These are phyloP conservation scores for Hoplias malabaricus DNA, from an alignment of 2,113 vertebrate species.

Conservation along the genomic window DNA sequence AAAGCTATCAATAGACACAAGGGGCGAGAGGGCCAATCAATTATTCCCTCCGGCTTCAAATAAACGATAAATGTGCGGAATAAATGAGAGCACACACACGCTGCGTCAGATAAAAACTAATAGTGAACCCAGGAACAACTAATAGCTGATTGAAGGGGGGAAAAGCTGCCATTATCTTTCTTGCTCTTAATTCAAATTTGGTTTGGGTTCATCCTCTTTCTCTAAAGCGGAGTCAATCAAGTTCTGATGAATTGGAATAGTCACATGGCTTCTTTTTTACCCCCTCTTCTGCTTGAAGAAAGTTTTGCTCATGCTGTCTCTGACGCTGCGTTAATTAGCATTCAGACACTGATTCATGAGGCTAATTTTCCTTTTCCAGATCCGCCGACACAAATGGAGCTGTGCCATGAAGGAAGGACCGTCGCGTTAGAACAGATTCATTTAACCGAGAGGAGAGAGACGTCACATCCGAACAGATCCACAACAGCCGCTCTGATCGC, in stretches of 20 bases:
- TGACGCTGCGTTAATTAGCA: conserved; percentile 46
- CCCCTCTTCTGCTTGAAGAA: conserved; percentile 27
- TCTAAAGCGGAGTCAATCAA: conserved; percentile 49
- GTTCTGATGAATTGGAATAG: conserved; percentile 45
- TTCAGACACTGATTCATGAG: conserved; percentile 33
- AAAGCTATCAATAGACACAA: not conserved
- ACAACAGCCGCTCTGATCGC: conserved; percentile 8
- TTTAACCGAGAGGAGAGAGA: conserved; percentile 27
- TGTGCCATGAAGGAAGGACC: conserved; percentile 3
- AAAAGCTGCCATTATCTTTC: conserved; percentile 43
- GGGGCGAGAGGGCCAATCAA: conserved; percentile 1
- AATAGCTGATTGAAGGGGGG: conserved; percentile 27
- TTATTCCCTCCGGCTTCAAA: not conserved
- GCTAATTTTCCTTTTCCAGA: conserved; percentile 19
- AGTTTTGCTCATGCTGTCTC: conserved; percentile 41
- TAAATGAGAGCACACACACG: conserved; percentile 24
- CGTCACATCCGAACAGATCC: conserved; percentile 24
- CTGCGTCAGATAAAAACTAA: conserved; percentile 28
- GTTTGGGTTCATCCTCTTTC: conserved; percentile 43
- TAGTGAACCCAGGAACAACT: not conserved
- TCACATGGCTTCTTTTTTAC: conserved; percentile 41
- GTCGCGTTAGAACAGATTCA: conserved; percentile 13
- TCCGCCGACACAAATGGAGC: conserved; percentile 30
- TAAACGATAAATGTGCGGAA: not conserved
- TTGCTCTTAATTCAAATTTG: conserved; percentile 52